Conservation (phyloP, 2,113 vertebrate genomes). For the Paedocypris sp. region DNA sequence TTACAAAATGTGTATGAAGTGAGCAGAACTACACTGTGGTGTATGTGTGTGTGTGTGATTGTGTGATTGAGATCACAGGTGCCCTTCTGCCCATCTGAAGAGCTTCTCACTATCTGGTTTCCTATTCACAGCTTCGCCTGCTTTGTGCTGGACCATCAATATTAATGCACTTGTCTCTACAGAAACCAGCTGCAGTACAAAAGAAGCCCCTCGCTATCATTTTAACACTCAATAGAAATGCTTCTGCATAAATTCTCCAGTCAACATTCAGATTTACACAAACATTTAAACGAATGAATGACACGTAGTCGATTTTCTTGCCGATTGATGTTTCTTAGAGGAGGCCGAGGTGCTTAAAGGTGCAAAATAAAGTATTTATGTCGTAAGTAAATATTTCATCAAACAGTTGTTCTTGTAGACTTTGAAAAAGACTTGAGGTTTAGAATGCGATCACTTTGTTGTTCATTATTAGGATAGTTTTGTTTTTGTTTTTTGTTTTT, state of each 20-base stretch:
- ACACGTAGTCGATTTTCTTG: too few relatives aligned
- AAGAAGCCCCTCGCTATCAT: slow-evolving; percentile 17
- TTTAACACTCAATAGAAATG: slow-evolving; percentile 13
- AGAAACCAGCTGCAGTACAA: slow-evolving; percentile 23
- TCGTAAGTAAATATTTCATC: too few relatives aligned
- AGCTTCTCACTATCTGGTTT: slow-evolving; percentile 11
- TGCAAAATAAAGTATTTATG: too few relatives aligned
- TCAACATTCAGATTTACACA: background rate
- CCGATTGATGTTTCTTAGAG: too few relatives aligned
- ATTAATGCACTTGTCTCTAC: slow-evolving; percentile 28
- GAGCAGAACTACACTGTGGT: too few relatives aligned
- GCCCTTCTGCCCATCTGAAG: background rate
- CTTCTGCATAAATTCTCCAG: background rate
- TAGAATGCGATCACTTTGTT: too few relatives aligned
- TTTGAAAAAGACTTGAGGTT: too few relatives aligned
- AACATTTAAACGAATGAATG: background rate
- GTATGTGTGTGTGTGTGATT: background rate
- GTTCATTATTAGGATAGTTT: too few relatives aligned
- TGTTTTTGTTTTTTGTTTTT: too few relatives aligned
- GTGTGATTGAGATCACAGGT: background rate
- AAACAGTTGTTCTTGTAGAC: too few relatives aligned
- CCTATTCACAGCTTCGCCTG: slow-evolving; percentile 18
- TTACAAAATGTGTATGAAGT: too few relatives aligned
- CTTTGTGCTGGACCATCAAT: slow-evolving; percentile 13
- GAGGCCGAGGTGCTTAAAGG: too few relatives aligned